phyloP scores from a whole-genome alignment of 2,113 vertebrate species.

The Numida meleagris region DNA sequence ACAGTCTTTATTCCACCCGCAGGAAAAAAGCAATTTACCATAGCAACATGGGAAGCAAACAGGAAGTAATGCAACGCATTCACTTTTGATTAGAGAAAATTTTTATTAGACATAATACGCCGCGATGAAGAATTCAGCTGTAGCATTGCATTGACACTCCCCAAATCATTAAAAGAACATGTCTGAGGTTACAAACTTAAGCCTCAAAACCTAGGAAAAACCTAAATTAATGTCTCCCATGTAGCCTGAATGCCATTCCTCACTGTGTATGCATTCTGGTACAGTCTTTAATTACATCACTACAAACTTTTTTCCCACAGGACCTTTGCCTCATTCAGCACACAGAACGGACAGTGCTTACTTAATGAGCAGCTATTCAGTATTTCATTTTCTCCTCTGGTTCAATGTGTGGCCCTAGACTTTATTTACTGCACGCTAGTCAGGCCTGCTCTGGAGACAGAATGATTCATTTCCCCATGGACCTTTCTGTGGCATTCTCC shows the following conservation, averaged over 20 bases:
- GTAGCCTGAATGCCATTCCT: slow-evolving; percentile 12
- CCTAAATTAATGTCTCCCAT: neutral
- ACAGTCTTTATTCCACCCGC: slow-evolving; percentile 31
- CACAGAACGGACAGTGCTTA: slow-evolving; percentile 25
- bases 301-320: slow-evolving; percentile 44
- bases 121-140: slow-evolving; percentile 31
- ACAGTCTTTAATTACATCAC: slow-evolving; percentile 49
- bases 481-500: slow-evolving; percentile 16
- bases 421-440: slow-evolving; percentile 15
- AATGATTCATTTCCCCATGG: slow-evolving; percentile 19
- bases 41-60: slow-evolving; percentile 41
- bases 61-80: slow-evolving; percentile 44
- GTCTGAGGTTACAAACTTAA: neutral
- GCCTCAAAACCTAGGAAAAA: slow-evolving; percentile 2
- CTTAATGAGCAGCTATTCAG: slow-evolving; percentile 59
- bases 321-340: neutral
- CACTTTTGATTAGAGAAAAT: neutral
- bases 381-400: slow-evolving; percentile 9
- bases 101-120: neutral
- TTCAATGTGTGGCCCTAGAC: slow-evolving; percentile 30
- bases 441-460: slow-evolving; percentile 16
- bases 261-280: neutral
- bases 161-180: slow-evolving; percentile 2
- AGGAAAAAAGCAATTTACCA: slow-evolving; percentile 45
- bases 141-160: neutral